Evolutionary conservation across 2,797 vertebrate species (phyloP), one percentile per base, ranked within the genome.

Genomic region (Sebastes oblongus): DNA sequence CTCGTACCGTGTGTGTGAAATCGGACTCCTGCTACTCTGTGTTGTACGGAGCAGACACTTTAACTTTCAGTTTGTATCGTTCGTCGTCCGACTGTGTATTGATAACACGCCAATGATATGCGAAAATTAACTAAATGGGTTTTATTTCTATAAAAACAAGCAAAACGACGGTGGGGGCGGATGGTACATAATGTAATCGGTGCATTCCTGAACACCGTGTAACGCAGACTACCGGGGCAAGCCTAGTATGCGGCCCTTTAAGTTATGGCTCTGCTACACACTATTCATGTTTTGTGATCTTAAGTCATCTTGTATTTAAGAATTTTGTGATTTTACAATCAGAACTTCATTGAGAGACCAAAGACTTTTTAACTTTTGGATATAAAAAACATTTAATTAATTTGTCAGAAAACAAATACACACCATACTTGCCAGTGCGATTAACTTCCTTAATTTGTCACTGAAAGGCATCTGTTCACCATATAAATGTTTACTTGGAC

Each of bases 371-470:
- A 30, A 1, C 34, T 11, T 56, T 52, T 62, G 16, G 39, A 59
- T 56, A 42, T 12, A 76, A 11, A 82, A 85, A 72, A 39, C 11
- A 55, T 83, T 88, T 84, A 70, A 84, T 88, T 10, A 6, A 72
- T 56, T 66, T 42, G 30, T 61, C 18, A 16, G 12, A 50, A 79
- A 69, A 73, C 52, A 29, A 67, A 60, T 22, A 25, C 9, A 75
- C 39, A n/a, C 25, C 25, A 30, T 30, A n/a, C 4, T 18, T 29
- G 32, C 32, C 32, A 52, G 60, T 34, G 20, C 0, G 0, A 29
- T 66, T 20, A 39, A 73, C 27, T 18, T 72, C 20, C 14, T 58
- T 27, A 5, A 69, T 66, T 46, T 69, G 25, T 68, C 29, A 22
- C 64, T 75, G 6, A 39, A 60, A 78, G 8, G 10, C 52, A 22